A percentile compares a stretch with the other conserved stretches of the same genome.
Evolutionary conservation across 1,140 invertebrate species (phyloP).

Genomic region (Theocolax elegans): DNA sequence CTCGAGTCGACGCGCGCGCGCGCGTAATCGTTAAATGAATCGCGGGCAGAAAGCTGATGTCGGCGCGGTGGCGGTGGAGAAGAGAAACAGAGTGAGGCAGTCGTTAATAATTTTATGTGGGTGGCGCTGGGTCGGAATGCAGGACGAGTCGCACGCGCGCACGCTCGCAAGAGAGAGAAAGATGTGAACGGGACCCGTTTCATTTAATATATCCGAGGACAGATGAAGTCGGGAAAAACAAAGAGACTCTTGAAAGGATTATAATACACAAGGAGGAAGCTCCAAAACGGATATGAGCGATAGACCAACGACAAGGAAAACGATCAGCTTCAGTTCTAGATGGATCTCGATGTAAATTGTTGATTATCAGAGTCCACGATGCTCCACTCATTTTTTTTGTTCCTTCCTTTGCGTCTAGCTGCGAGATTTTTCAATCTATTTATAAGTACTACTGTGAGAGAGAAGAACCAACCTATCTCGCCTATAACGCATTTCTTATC

Average conservation of each 20-base stretch:
- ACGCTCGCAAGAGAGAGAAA: too few species aligned
- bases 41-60: not conserved
- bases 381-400: too few species aligned
- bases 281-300: not conserved
- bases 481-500: too few species aligned
- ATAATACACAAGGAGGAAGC: not conserved
- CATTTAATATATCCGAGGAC: conserved; percentile 30
- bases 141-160: too few species aligned
- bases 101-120: conserved; percentile 46
- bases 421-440: too few species aligned
- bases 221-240: not conserved
- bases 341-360: too few species aligned
- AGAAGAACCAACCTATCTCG: too few species aligned
- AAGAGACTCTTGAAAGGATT: not conserved
- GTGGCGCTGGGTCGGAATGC: conserved; percentile 34
- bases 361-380: too few species aligned
- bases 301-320: not conserved
- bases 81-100: not conserved
- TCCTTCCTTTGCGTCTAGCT: too few species aligned
- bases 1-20: conserved; percentile 11
- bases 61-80: conserved; percentile 6
- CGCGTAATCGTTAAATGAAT: conserved; percentile 43
- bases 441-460: too few species aligned
- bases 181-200: too few species aligned
- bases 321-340: not conserved